Base-by-base conservation (phyloP, 2,888 invertebrate genomes). In the Ditula angustiorana region DNA sequence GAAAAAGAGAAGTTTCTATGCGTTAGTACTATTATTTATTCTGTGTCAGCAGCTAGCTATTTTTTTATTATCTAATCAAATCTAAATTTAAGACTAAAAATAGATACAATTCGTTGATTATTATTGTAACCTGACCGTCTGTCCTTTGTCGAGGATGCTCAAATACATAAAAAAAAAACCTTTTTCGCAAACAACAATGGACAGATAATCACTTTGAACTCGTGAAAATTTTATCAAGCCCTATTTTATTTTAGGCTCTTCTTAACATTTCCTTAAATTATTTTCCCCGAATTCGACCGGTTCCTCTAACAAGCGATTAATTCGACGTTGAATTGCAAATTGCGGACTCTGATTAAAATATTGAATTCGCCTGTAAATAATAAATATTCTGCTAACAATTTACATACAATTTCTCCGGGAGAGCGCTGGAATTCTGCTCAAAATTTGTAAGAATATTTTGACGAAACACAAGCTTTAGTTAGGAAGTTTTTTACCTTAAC, bases 281-380 rank as follows among this genome's bases (percentile, higher is more conserved):
- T 55, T 58, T 58, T 52, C 57, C 19, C 13, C 30, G 28, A 62
- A 57, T 61, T 52, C 49, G 62, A 50, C 53, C 46, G 61, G 56
- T 50, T 41, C 62, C 44, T 61, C 68, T 73, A 75, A 72, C 72
- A 75, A 72, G 70, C 73, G 75, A 70, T 74, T 75, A 73, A 73
- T 73, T 72, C 68, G 62, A 67, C 66, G 69, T 70, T 72, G 74
- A 75, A 75, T 75, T 71, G 74, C 71, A 75, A 75, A 75, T 73
- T 61, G 60, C 62, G 52, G 61, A 44, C 47, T 13, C 21, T 46
- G 30, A 66, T 66, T 66, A 47, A 66, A 66, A 66, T 57, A 62
- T 53, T 66, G 64, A 64, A 70, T 74, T 74, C 72, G 71, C 69
- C 71, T 72, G 73, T 73, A 74, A 74, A 74, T 74, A 68, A 65